Percentiles rank a stretch among this genome's conserved stretches.
Conservation (phyloP, 2,888 invertebrate species). For the Leptothorax acervorum region DNA sequence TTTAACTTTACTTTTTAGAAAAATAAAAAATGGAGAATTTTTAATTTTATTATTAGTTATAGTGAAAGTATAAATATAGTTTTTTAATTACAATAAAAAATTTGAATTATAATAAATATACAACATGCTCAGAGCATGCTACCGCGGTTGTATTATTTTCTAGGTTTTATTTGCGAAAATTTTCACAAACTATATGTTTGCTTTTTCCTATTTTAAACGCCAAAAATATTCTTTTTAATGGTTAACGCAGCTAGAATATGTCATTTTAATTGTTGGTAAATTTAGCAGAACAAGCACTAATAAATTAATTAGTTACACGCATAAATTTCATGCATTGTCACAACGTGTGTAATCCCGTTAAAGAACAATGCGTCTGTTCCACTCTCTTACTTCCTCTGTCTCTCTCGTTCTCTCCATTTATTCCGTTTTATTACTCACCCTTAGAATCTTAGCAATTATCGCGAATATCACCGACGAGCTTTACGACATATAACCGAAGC, state of each 20-base stretch:
- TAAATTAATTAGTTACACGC: neutral
- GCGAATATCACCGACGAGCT: constrained; percentile 44
- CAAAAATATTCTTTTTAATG: neutral
- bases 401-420: neutral
- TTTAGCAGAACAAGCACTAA: neutral
- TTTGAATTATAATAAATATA: neutral
- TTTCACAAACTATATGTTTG: neutral
- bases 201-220: neutral
- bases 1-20: neutral
- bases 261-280: neutral
- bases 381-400: neutral
- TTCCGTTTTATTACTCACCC: constrained; percentile 39
- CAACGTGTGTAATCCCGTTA: neutral
- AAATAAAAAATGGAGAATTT: neutral
- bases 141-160: neutral
- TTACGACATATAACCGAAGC: constrained; percentile 46
- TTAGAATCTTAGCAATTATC: constrained; percentile 52
- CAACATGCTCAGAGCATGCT: neutral
- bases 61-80: neutral
- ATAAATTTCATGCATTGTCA: constrained; percentile 2
- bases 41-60: neutral
- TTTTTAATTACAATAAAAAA: neutral
- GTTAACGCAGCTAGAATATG: neutral
- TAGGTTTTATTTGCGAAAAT: neutral
- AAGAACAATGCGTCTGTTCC: neutral